Conservation (phyloP, 2,888 invertebrate species). For the Xanthorhoe designata region DNA sequence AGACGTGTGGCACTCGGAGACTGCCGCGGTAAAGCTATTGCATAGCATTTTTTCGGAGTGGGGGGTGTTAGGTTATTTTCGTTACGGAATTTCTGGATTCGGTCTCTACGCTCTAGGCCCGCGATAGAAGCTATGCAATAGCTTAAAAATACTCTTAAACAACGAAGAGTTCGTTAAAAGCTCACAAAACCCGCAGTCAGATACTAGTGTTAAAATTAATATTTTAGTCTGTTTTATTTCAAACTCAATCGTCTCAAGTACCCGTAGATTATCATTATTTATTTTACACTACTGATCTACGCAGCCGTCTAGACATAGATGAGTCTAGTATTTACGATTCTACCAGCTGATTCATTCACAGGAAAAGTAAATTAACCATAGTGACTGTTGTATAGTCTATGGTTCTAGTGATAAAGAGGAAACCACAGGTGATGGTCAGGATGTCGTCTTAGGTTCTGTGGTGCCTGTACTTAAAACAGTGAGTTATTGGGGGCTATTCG, state of each 20-base stretch:
- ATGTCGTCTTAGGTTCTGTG: slow-evolving; percentile 2
- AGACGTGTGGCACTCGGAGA: too few species aligned
- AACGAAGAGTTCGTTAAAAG: too few species aligned
- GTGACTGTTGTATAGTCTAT: slow-evolving; percentile 10
- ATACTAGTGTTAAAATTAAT: background rate
- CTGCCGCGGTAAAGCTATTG: too few species aligned
- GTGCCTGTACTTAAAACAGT: background rate
- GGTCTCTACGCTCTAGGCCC: too few species aligned
- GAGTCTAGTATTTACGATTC: background rate
- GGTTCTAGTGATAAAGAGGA: slow-evolving; percentile 25
- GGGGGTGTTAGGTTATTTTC: too few species aligned
- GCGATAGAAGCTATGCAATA: too few species aligned
- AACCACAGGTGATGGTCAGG: slow-evolving; percentile 15
- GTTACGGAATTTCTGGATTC: too few species aligned
- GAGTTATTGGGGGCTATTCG: too few species aligned
- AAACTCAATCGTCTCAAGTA: background rate
- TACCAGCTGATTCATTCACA: slow-evolving; percentile 25
- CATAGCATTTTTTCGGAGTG: too few species aligned
- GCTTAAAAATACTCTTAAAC: too few species aligned
- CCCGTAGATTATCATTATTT: background rate
- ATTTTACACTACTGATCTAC: slow-evolving; percentile 1
- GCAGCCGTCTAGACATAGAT: slow-evolving; percentile 3
- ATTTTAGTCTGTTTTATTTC: slow-evolving; percentile 1
- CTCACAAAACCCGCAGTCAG: background rate
- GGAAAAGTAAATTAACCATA: slow-evolving; percentile 14